Conservation (phyloP, 2,888 invertebrate species). For the Machimus rusticus region DNA sequence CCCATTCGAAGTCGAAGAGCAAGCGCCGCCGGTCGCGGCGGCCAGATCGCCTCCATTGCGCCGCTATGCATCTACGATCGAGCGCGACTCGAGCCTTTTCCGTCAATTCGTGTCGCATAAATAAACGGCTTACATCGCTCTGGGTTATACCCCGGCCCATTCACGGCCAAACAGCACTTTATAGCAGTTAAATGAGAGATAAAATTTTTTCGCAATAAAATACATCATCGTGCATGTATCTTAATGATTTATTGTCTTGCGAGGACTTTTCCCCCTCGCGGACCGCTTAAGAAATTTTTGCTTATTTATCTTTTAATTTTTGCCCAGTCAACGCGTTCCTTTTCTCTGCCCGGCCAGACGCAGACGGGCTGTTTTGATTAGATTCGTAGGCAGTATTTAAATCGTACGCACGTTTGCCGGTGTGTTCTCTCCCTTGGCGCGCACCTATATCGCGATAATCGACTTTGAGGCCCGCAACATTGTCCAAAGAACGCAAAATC, state of each 20-base stretch:
- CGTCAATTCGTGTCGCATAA: slow-evolving; percentile 42
- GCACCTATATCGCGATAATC: background rate
- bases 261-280: slow-evolving; percentile 47
- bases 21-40: background rate
- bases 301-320: slow-evolving; percentile 36
- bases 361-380: slow-evolving; percentile 30
- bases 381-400: slow-evolving; percentile 23
- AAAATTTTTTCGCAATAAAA: slow-evolving; percentile 53
- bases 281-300: slow-evolving; percentile 20
- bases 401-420: background rate
- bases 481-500: background rate
- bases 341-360: background rate
- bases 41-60: background rate
- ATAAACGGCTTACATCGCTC: slow-evolving; percentile 37
- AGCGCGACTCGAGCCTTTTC: slow-evolving; percentile 6
- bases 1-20: background rate
- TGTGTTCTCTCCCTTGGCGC: background rate
- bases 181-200: slow-evolving; percentile 53
- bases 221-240: slow-evolving; percentile 53
- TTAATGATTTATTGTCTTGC: slow-evolving; percentile 53
- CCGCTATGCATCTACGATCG: slow-evolving; percentile 16
- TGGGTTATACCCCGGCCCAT: slow-evolving; percentile 30
- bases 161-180: slow-evolving; percentile 44
- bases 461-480: background rate
- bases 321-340: background rate